A percentile compares a stretch with the other conserved stretches of the same genome.
Conservation (phyloP, 2,113 vertebrate genomes). For the Grantiella picta region DNA sequence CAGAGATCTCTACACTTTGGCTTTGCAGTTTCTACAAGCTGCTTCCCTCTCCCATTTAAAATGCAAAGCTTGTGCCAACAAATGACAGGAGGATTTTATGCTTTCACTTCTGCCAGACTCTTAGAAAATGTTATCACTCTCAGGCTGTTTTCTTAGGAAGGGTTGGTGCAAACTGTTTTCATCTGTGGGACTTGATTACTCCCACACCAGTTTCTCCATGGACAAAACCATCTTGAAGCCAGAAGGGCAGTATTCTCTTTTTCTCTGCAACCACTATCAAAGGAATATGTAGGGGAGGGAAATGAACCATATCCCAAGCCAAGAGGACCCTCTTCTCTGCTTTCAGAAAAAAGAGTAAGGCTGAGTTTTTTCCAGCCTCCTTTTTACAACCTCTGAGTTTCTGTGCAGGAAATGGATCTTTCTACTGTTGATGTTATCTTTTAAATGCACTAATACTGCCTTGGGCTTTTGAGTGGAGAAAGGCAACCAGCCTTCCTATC, state of each 20-base stretch:
- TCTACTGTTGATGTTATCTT: neutral
- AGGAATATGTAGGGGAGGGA: rapidly evolving
- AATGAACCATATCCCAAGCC: neutral
- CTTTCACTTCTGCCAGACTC: neutral
- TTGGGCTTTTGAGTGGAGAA: neutral
- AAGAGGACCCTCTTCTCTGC: neutral
- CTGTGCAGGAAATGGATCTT: neutral
- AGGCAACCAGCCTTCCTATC: neutral
- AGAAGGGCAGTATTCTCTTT: neutral
- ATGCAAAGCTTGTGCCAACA: neutral
- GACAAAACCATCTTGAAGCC: neutral
- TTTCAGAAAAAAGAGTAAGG: neutral
- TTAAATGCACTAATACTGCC: neutral
- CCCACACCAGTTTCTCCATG: neutral
- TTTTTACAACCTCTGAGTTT: neutral
- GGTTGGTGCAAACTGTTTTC: neutral
- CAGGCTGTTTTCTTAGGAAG: neutral
- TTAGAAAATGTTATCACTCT: neutral
- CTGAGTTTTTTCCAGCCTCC: neutral
- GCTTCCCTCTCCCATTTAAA: neutral
- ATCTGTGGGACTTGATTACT: neutral
- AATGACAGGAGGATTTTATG: neutral
- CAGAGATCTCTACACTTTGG: rapidly evolving
- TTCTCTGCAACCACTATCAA: neutral
- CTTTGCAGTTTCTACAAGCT: neutral